A percentile compares a stretch with the other conserved stretches of the same genome.
Conservation (phyloP, 2,113 vertebrate species). For the Myocastor coypus region DNA sequence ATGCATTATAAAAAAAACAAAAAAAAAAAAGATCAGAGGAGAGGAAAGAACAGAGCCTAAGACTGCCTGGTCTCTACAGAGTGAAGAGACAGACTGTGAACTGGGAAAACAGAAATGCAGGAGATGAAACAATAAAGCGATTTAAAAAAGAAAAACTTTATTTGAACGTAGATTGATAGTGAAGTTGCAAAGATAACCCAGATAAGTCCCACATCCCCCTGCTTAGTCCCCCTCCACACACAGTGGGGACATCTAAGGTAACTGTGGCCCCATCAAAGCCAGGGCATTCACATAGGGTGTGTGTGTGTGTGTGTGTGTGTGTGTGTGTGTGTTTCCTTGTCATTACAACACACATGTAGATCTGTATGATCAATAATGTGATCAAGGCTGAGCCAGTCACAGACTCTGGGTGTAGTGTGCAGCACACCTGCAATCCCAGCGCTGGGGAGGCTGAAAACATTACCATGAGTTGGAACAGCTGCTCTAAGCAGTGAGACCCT, state of each 20-base stretch:
- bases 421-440: no score
- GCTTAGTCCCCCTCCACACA: not conserved
- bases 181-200: not conserved
- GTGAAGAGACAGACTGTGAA: not conserved
- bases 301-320: not conserved
- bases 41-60: not conserved
- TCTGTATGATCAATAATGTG: not conserved
- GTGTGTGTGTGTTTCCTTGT: not conserved
- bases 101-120: not conserved
- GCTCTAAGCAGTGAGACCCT: no score
- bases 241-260: not conserved
- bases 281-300: not conserved
- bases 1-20: no score
- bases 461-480: no score
- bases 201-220: not conserved
- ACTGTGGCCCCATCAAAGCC: conserved; percentile 9
- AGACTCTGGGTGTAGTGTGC: no score
- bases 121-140: not conserved
- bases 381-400: not conserved
- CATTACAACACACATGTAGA: not conserved
- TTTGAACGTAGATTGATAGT: not conserved
- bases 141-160: not conserved
- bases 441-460: no score
- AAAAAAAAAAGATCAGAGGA: no score
- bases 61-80: not conserved